Percentiles rank a stretch among this genome's conserved stretches.
phyloP scores from a whole-genome alignment of 2,888 invertebrate species.

The Cryptocephalus moraei region DNA sequence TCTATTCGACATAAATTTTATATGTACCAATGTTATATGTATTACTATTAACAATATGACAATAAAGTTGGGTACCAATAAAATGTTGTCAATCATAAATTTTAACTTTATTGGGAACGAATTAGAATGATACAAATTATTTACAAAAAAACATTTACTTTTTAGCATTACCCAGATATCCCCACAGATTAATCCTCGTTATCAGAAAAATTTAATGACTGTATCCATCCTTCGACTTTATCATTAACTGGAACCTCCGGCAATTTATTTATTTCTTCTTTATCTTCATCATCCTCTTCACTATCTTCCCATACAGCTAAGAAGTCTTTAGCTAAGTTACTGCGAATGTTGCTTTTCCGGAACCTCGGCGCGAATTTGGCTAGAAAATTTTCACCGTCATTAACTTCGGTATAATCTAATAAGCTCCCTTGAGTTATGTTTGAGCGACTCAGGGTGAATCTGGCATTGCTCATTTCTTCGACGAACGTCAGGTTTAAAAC shows the following conservation, averaged over 20 bases:
- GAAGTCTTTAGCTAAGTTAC: slow-evolving; percentile 19
- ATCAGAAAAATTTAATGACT: slow-evolving; percentile 13
- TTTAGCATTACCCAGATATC: too few species aligned
- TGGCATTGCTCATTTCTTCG: slow-evolving; percentile 12
- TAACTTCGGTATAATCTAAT: slow-evolving; percentile 4
- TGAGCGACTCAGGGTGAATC: slow-evolving; percentile 10
- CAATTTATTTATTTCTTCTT: slow-evolving; percentile 10
- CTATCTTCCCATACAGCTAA: slow-evolving; percentile 20
- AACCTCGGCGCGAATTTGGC: slow-evolving; percentile 10
- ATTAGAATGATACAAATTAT: too few species aligned
- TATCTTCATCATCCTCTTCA: slow-evolving; percentile 12
- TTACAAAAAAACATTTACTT: too few species aligned
- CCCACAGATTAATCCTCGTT: slow-evolving; percentile 1
- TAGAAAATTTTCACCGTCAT: slow-evolving; percentile 12
- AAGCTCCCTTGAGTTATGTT: slow-evolving; percentile 3
- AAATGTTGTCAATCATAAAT: too few species aligned
- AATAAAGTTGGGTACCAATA: too few species aligned
- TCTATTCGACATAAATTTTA: too few species aligned
- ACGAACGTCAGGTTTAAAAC: slow-evolving; percentile 13
- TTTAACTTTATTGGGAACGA: too few species aligned
- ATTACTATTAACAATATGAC: too few species aligned
- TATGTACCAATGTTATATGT: too few species aligned
- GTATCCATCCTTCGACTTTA: slow-evolving; percentile 23
- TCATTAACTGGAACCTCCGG: slow-evolving; percentile 18
- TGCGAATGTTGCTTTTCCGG: slow-evolving; percentile 12